Conservation (phyloP, 2,113 vertebrate genomes). For the Fregata magnificens region DNA sequence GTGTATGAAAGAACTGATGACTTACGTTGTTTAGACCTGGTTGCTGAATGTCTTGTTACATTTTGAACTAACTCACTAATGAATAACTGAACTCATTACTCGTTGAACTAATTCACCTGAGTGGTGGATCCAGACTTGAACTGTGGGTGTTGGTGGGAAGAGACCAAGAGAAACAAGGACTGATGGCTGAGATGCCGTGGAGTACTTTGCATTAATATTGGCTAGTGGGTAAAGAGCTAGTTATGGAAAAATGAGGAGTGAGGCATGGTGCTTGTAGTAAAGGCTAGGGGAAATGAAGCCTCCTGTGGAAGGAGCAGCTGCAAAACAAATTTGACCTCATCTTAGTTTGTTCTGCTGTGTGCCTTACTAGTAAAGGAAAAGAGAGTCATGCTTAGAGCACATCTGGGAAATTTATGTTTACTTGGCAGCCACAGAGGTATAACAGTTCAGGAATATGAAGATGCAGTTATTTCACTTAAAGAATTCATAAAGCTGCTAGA, state of each 20-base stretch:
- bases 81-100: not conserved
- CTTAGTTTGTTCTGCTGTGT: not conserved
- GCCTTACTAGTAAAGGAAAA: not conserved
- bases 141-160: not conserved
- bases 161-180: not conserved
- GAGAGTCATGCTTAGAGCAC: not conserved
- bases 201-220: not conserved
- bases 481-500: not conserved
- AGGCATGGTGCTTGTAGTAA: not conserved
- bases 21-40: not conserved
- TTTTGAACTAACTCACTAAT: not conserved
- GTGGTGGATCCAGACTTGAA: not conserved
- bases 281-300: not conserved
- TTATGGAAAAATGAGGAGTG: not conserved
- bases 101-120: not conserved
- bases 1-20: not conserved
- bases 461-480: not conserved
- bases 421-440: not conserved
- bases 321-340: not conserved
- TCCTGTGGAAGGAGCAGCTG: not conserved
- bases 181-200: not conserved
- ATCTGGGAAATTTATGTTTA: not conserved
- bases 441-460: not conserved
- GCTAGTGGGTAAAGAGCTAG: not conserved
- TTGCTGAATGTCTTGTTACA: not conserved